These are phyloP conservation scores for Centrocercus urophasianus DNA, from an alignment of 2,113 vertebrate species.

Conservation along the genomic window DNA sequence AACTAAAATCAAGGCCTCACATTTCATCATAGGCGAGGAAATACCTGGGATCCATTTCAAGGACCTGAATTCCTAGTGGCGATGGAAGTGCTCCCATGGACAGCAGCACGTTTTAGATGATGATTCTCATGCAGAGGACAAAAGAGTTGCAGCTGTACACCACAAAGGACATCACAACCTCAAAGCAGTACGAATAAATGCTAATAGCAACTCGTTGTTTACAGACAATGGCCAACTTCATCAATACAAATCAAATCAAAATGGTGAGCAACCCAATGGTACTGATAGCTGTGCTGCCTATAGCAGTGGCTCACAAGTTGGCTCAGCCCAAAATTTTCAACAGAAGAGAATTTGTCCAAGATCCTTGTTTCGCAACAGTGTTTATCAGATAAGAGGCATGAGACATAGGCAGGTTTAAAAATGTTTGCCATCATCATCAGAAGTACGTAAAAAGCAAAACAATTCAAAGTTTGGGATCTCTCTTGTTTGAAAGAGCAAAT, in stretches of 20 bases:
- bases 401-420: background rate
- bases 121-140: background rate
- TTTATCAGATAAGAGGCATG: background rate
- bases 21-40: background rate
- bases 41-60: background rate
- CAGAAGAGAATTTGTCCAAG: background rate
- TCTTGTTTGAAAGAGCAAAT: background rate
- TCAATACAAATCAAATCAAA: background rate
- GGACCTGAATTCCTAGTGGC: background rate
- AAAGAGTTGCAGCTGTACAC: rapidly evolving
- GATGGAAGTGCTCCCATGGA: background rate
- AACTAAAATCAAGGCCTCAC: background rate
- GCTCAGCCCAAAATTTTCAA: background rate
- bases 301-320: background rate
- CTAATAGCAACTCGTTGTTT: too few species aligned
- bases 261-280: rapidly evolving
- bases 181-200: background rate
- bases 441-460: background rate
- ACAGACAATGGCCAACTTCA: too few species aligned
- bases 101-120: background rate
- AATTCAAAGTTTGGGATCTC: background rate
- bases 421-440: background rate
- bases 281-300: rapidly evolving
- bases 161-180: background rate
- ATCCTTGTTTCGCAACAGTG: background rate